Conservation (phyloP, 2,113 vertebrate genomes). For the Bufo bufo region DNA sequence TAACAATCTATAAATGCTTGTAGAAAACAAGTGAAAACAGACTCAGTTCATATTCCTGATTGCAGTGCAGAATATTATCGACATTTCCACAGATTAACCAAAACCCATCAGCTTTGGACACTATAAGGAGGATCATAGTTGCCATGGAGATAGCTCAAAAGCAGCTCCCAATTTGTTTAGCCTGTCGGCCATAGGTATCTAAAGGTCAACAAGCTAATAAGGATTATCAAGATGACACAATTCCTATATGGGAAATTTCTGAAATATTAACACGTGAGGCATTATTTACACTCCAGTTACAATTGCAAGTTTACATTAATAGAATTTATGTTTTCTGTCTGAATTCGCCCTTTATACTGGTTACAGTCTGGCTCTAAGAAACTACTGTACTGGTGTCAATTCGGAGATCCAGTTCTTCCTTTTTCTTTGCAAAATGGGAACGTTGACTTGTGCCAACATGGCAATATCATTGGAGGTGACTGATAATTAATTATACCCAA, state of each 20-base stretch:
- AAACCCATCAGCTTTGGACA: conserved; percentile 28
- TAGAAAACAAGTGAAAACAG: not conserved
- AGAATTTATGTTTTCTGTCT: not conserved
- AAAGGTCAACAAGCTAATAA: not conserved
- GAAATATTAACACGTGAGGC: not conserved
- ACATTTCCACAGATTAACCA: conserved; percentile 46
- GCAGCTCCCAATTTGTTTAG: not conserved
- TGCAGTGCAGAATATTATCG: conserved; percentile 17
- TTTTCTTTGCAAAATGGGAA: not conserved
- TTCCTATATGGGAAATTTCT: not conserved
- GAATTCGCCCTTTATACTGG: not conserved
- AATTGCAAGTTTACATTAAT: not conserved
- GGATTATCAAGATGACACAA: conserved; percentile 6
- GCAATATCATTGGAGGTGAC: too few species aligned
- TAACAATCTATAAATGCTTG: not conserved
- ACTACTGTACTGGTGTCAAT: not conserved
- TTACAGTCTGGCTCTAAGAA: not conserved
- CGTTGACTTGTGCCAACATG: not conserved
- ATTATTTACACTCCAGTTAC: not conserved
- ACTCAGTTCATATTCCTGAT: conserved; percentile 12
- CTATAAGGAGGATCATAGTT: conserved; percentile 10
- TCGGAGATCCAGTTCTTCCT: not conserved
- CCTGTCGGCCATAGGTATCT: conserved; percentile 20
- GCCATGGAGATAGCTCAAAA: not conserved
- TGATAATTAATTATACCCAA: not conserved